A percentile compares a stretch with the other conserved stretches of the same genome.
Evolutionary conservation across 2,113 vertebrate species (phyloP).

Genomic region (Tenebrosternarchus preto): DNA sequence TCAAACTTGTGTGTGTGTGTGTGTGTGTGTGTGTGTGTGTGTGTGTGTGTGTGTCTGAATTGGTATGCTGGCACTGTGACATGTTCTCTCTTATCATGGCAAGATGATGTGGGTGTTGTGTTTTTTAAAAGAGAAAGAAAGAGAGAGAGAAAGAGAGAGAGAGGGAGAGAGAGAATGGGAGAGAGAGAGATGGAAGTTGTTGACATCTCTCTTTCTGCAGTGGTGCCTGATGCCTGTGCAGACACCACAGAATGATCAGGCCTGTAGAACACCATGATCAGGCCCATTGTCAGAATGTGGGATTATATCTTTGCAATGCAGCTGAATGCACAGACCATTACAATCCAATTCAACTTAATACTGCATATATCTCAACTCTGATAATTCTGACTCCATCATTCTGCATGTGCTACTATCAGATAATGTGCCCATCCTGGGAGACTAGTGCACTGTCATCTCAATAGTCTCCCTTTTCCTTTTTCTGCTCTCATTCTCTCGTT

Average conservation of each 20-base stretch:
- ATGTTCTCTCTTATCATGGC: neutral
- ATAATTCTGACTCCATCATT: neutral
- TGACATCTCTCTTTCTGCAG: no score
- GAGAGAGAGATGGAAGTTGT: neutral
- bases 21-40: conserved; percentile 2
- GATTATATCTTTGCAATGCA: neutral
- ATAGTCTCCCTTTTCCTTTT: neutral
- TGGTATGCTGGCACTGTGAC: neutral
- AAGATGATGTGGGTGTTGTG: neutral
- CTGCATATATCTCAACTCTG: neutral
- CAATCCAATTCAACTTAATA: conserved; percentile 1
- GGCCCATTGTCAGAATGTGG: neutral
- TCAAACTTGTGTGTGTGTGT: neutral
- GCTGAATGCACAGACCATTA: neutral
- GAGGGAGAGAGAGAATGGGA: neutral
- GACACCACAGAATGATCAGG: no score
- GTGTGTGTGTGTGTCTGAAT: neutral
- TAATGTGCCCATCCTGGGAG: neutral
- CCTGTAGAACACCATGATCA: neutral
- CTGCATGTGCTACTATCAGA: neutral
- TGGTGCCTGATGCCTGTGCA: no score
- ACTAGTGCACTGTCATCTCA: neutral
- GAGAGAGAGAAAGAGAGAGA: neutral
- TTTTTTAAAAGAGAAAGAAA: neutral
- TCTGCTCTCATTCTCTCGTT: neutral